phyloP scores from a whole-genome alignment of 2,113 vertebrate genomes.

The Dromiciops gliroides region DNA sequence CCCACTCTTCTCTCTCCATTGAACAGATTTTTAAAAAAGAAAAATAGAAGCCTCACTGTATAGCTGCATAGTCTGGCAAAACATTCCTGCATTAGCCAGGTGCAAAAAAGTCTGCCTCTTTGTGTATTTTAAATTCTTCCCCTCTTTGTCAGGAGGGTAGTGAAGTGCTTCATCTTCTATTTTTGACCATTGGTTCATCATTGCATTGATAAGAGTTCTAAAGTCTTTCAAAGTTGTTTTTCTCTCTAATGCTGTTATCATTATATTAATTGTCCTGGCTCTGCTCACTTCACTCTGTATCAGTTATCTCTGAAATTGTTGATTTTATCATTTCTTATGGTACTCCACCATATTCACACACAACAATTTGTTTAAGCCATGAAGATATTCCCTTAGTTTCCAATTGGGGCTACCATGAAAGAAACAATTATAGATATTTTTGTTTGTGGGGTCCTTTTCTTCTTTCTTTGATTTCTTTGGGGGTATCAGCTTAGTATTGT shows the following conservation, averaged over 20 bases:
- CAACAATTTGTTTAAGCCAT: not conserved
- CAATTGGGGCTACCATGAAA: not conserved
- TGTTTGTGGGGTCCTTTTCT: not conserved
- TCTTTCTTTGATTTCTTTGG: not conserved
- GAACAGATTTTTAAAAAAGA: not conserved
- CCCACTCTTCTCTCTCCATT: not conserved
- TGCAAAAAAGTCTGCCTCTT: not conserved
- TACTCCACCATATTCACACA: not conserved
- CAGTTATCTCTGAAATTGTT: not conserved
- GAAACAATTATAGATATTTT: not conserved
- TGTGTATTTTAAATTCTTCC: not conserved
- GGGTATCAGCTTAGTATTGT: not conserved
- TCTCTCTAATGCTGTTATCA: not conserved
- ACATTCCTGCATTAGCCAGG: not conserved
- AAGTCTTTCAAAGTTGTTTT: not conserved
- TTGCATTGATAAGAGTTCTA: not conserved
- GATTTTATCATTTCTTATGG: not conserved
- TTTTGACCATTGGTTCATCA: not conserved
- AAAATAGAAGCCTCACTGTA: not conserved
- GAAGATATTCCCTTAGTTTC: not conserved
- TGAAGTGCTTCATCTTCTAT: not conserved
- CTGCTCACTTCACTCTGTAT: not conserved
- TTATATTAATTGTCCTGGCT: not conserved
- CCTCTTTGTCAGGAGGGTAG: not conserved
- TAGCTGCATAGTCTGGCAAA: not conserved